Evolutionary conservation across 53 echinoderm and acorn worm genomes (phyloP), one percentile per base, ranked within the genome.

Genomic region (Patiria pectinifera): DNA sequence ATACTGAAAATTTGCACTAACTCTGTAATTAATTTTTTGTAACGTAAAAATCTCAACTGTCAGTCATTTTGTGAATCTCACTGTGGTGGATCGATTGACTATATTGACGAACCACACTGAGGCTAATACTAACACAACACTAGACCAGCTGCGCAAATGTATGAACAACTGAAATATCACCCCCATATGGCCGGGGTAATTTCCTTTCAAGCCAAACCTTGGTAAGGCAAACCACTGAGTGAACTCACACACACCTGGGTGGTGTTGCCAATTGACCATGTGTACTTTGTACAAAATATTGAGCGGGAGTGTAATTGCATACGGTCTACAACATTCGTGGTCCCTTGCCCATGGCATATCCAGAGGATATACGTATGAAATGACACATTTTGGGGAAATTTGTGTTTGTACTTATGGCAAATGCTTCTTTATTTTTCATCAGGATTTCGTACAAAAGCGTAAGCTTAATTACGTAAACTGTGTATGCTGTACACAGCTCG

Each of bases 31-130:
- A 2, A 18, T 79, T 79, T 79, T 45, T 47, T 85, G 25, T 13
- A 35, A 19, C 72, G 18, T 15, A 23, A 46, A 71, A 86, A 86
- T 24, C 23, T 58, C 47, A 35, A 25, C 75, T 49, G 86, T 53
- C 86, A 86, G 48, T 86, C 72, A 86, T 25, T 47, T 18, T 46
- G 49, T 15, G 53, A 86, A 23, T 14, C 69, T 48, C 75, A 72
- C 86, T 23, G 25, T 6, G 48, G 26, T 6, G 48, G 26, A 72
- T 86, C 86, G 86, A 86, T 86, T 75, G n/a, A n/a, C 14, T 70
- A 24, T 72, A 86, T 71, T 45, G 86, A 48, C 71, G 48, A 47
- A 86, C 86, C 70, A 74, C 43, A 86, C 75, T 48, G 72, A 35
- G 48, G 47, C 72, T 25, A 49, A 71, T 75, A 72, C 86, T 58